Conservation (phyloP, 2,888 invertebrate genomes). For the Lasioglossum vierecki region DNA sequence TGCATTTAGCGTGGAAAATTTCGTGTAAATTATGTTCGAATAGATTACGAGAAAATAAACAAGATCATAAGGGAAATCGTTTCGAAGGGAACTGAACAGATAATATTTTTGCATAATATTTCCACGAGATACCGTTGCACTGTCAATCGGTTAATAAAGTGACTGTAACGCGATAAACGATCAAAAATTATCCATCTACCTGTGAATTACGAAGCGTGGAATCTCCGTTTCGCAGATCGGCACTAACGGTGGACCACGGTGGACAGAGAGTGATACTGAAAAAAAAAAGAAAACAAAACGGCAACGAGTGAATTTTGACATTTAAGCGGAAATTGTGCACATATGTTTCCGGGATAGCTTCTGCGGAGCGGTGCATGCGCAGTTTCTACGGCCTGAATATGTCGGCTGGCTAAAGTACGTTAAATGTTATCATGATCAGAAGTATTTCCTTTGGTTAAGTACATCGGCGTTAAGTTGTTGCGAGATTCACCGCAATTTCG, state of each 20-base stretch:
- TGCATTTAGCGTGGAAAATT: neutral
- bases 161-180: neutral
- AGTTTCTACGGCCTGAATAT: slow-evolving; percentile 78
- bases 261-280: neutral
- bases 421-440: slow-evolving; percentile 76
- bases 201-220: neutral
- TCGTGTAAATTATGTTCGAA: neutral
- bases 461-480: slow-evolving; percentile 58
- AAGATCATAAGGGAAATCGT: neutral
- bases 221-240: neutral
- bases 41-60: neutral
- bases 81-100: neutral
- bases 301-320: slow-evolving; percentile 70
- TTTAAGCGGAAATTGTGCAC: slow-evolving; percentile 79
- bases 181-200: neutral
- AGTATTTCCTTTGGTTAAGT: slow-evolving; percentile 76
- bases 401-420: slow-evolving; percentile 81
- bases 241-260: neutral
- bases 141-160: slow-evolving; percentile 5
- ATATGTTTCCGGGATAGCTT: slow-evolving; percentile 80
- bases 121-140: neutral
- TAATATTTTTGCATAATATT: neutral
- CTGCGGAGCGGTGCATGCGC: slow-evolving; percentile 75
- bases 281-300: neutral
- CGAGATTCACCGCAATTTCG: slow-evolving; percentile 41